phyloP scores from a whole-genome alignment of 2,113 vertebrate species.

The Macquaria ambigua region DNA sequence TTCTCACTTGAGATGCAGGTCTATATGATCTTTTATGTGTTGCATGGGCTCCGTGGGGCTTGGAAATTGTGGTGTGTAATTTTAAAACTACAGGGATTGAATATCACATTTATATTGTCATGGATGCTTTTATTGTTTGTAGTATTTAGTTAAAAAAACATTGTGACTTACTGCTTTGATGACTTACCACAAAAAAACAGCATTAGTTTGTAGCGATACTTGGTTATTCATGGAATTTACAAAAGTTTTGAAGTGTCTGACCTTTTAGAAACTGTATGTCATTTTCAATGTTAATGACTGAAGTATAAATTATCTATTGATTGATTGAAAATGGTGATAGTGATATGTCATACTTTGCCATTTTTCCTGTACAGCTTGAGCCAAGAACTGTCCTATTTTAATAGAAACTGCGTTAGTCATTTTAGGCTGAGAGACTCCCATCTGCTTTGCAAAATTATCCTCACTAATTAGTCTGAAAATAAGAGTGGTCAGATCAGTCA shows the following conservation, averaged over 20 bases:
- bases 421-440: slow-evolving; percentile 35
- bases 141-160: neutral
- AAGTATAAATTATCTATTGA: slow-evolving; percentile 4
- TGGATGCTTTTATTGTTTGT: neutral
- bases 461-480: slow-evolving; percentile 55
- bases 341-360: slow-evolving; percentile 1
- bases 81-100: slow-evolving; percentile 37
- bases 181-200: neutral
- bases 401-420: slow-evolving; percentile 22
- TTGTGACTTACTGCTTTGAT: neutral
- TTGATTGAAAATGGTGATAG: slow-evolving; percentile 1
- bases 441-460: slow-evolving; percentile 54
- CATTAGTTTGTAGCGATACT: neutral
- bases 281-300: slow-evolving; percentile 20
- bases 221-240: neutral
- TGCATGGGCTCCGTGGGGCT: slow-evolving; percentile 11
- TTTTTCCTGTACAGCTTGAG: slow-evolving; percentile 1
- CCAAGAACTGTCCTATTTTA: slow-evolving; percentile 16
- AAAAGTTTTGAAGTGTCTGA: slow-evolving; percentile 17
- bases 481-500: slow-evolving; percentile 59
- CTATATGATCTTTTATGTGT: slow-evolving; percentile 44
- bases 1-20: slow-evolving; percentile 31
- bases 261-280: slow-evolving; percentile 20
- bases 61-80: slow-evolving; percentile 30
- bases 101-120: neutral